Conservation (phyloP, 2,888 invertebrate species). For the Orthosia gracilis region DNA sequence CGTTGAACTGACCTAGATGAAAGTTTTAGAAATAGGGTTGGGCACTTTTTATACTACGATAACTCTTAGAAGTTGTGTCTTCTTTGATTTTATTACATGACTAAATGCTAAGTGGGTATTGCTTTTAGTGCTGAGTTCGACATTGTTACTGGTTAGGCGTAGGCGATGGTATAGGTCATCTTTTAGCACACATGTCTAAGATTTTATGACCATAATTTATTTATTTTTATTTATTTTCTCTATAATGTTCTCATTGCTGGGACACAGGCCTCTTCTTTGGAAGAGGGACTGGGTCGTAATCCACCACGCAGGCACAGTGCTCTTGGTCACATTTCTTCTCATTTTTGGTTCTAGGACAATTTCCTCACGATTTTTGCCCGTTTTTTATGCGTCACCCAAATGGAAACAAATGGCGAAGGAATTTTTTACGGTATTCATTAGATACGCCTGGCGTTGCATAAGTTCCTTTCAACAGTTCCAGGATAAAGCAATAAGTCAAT, state of each 20-base stretch:
- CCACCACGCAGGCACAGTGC: no score
- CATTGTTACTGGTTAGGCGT: not conserved
- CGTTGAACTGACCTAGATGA: conserved; percentile 6
- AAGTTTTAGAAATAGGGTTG: conserved; percentile 19
- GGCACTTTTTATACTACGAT: conserved; percentile 21
- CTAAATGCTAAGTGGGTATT: not conserved
- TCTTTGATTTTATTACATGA: conserved; percentile 1
- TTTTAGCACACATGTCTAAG: not conserved
- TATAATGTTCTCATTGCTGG: no score
- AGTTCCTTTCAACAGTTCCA: not conserved
- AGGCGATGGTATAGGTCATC: not conserved
- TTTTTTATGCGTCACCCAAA: no score
- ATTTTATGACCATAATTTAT: not conserved
- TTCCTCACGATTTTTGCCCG: no score
- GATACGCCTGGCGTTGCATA: not conserved
- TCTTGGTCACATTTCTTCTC: no score
- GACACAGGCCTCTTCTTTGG: no score
- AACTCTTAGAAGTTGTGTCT: conserved; percentile 7
- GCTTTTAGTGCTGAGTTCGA: conserved; percentile 2
- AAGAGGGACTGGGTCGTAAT: no score
- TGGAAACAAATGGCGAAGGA: no score
- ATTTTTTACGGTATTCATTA: no score
- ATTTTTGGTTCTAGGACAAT: no score
- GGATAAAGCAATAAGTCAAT: not conserved
- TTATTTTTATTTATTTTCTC: no score